Conservation (phyloP, 2,888 invertebrate genomes). For the Synergus umbraculus region DNA sequence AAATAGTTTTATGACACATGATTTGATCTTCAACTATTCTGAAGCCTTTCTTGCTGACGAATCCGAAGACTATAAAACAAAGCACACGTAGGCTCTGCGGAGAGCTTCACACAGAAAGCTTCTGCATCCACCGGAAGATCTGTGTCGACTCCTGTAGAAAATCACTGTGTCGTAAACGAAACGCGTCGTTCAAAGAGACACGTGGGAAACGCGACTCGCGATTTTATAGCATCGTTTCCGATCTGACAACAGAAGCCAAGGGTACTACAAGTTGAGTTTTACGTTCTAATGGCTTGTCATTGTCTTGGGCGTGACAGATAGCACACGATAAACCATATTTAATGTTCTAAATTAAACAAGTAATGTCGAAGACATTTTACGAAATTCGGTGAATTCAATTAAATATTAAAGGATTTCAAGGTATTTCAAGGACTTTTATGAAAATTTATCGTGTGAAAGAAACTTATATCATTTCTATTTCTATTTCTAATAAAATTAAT, state of each 20-base stretch:
- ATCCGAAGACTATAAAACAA: conserved; percentile 35
- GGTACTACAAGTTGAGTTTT: background rate
- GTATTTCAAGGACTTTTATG: no score
- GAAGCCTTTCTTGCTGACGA: conserved; percentile 6
- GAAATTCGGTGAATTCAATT: no score
- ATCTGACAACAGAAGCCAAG: background rate
- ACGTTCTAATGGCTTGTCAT: background rate
- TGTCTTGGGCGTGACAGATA: background rate
- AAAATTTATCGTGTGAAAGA: no score
- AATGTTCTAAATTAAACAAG: no score
- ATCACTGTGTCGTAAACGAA: conserved; percentile 46
- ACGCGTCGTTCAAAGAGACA: conserved; percentile 41
- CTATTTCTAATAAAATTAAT: no score
- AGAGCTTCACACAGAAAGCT: conserved; percentile 46
- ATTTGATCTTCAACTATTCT: background rate
- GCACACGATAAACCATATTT: background rate
- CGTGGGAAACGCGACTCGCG: conserved; percentile 42
- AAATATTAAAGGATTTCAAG: no score
- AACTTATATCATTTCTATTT: no score
- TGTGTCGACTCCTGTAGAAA: conserved; percentile 42
- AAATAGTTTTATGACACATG: background rate
- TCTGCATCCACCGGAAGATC: conserved; percentile 14
- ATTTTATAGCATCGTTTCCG: conserved; percentile 43
- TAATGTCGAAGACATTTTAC: no score
- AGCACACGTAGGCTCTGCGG: conserved; percentile 41